A percentile compares a stretch with the other conserved stretches of the same genome.
Conservation (phyloP, 2,797 vertebrate genomes). For the Nothura maculosa region DNA sequence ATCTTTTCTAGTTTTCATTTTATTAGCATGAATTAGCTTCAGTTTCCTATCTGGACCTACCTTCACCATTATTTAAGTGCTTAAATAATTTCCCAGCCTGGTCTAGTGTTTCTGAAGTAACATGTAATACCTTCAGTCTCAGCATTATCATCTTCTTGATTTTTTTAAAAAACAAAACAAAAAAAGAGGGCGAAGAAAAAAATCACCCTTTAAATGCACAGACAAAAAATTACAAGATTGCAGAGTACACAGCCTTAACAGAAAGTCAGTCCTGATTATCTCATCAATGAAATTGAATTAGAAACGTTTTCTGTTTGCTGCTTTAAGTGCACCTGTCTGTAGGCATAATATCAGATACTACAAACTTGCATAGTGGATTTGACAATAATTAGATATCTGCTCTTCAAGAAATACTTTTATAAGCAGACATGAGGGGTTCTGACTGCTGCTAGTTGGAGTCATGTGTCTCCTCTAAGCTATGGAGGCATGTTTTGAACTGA, state of each 20-base stretch:
- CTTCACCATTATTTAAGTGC: not conserved
- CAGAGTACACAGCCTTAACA: not conserved
- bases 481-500: not conserved
- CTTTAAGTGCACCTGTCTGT: conserved; percentile 52
- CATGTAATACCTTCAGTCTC: not conserved
- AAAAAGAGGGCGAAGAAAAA: not conserved
- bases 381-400: conserved; percentile 59
- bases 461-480: not conserved
- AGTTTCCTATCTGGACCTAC: not conserved
- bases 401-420: conserved; percentile 15
- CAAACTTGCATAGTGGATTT: conserved; percentile 30
- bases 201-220: rapidly evolving
- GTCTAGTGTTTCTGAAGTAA: conserved; percentile 4
- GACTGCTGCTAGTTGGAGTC: not conserved
- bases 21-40: conserved; percentile 1
- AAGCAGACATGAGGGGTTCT: not conserved
- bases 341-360: conserved; percentile 26
- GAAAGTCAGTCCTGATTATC: conserved; percentile 25
- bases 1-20: not conserved
- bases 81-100: not conserved
- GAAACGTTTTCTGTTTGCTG: conserved; percentile 32
- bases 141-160: not conserved
- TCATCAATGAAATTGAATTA: conserved; percentile 45
- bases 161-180: not conserved
- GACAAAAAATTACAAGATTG: conserved; percentile 7